phyloP scores from a whole-genome alignment of 2,113 vertebrate species.

The Ctenomys sociabilis region DNA sequence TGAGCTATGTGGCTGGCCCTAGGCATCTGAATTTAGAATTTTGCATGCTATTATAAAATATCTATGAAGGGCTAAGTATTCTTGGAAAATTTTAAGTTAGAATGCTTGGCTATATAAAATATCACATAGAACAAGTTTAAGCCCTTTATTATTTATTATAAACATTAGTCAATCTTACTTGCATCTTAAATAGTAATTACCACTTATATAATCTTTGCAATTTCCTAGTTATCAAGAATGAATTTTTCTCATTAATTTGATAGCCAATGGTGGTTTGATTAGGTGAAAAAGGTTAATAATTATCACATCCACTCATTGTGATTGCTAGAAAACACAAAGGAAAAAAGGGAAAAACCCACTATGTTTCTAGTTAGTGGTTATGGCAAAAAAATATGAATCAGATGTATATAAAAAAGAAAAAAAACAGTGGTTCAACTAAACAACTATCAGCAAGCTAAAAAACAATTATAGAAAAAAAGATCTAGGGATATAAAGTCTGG shows the following conservation, averaged over 20 bases:
- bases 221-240: conserved; percentile 30
- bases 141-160: conserved; percentile 37
- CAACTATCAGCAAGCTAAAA: conserved; percentile 59
- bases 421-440: conserved; percentile 36
- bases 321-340: conserved; percentile 60
- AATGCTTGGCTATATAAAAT: conserved; percentile 64
- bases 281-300: conserved; percentile 58
- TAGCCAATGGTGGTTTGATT: conserved; percentile 38
- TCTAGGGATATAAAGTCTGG: neutral
- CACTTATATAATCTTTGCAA: conserved; percentile 51
- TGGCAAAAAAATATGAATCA: conserved; percentile 68
- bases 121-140: conserved; percentile 30
- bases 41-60: conserved; percentile 45
- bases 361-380: conserved; percentile 59
- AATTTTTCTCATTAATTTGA: conserved; percentile 64
- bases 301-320: conserved; percentile 47
- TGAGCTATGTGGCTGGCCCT: neutral
- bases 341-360: conserved; percentile 18
- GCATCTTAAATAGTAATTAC: conserved; percentile 54
- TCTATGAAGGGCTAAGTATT: conserved; percentile 16
- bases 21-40: conserved; percentile 54
- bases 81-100: conserved; percentile 65
- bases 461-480: conserved; percentile 49
- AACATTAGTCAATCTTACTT: conserved; percentile 50
- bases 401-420: neutral